These are phyloP conservation scores for Haliclystus octoradiatus DNA, from an alignment of 30 jellyfish, hydroid and myxozoan species.

Conservation along the genomic window DNA sequence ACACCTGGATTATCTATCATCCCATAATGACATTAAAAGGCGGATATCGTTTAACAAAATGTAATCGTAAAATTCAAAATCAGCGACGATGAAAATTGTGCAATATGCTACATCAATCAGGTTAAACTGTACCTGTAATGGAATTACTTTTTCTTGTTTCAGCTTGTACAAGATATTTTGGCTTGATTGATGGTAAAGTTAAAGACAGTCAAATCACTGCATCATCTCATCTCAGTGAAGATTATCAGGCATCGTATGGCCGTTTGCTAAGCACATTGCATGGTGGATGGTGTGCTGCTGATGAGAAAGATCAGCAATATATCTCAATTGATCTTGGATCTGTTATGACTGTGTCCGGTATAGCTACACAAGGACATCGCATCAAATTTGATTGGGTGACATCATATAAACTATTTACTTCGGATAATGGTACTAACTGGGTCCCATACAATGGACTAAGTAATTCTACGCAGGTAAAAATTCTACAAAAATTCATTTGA, in stretches of 20 bases:
- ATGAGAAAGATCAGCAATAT: slow-evolving; percentile 35
- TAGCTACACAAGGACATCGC: slow-evolving; percentile 87
- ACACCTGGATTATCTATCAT: too few species aligned
- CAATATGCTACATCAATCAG: not conserved
- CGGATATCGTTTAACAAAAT: too few species aligned
- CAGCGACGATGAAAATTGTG: too few species aligned
- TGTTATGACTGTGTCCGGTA: slow-evolving; percentile 51
- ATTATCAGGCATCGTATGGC: slow-evolving; percentile 58
- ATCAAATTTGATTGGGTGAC: slow-evolving; percentile 68
- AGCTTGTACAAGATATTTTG: slow-evolving; percentile 87
- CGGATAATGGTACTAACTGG: slow-evolving; percentile 42
- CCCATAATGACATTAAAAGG: too few species aligned
- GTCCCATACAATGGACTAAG: slow-evolving; percentile 47
- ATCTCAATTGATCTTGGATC: slow-evolving; percentile 57
- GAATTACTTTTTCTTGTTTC: not conserved
- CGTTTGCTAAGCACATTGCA: slow-evolving; percentile 29
- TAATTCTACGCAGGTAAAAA: not conserved
- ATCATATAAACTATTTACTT: slow-evolving; percentile 39
- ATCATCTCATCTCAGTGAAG: slow-evolving; percentile 54
- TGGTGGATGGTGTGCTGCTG: slow-evolving; percentile 87
- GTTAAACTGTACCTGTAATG: not conserved
- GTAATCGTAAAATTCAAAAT: too few species aligned
- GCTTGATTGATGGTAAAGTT: slow-evolving; percentile 69
- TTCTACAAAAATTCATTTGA: not conserved
- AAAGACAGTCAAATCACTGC: slow-evolving; percentile 63